A percentile compares a stretch with the other conserved stretches of the same genome.
phyloP scores from a whole-genome alignment of 2,797 vertebrate species.

The Catharus ustulatus region DNA sequence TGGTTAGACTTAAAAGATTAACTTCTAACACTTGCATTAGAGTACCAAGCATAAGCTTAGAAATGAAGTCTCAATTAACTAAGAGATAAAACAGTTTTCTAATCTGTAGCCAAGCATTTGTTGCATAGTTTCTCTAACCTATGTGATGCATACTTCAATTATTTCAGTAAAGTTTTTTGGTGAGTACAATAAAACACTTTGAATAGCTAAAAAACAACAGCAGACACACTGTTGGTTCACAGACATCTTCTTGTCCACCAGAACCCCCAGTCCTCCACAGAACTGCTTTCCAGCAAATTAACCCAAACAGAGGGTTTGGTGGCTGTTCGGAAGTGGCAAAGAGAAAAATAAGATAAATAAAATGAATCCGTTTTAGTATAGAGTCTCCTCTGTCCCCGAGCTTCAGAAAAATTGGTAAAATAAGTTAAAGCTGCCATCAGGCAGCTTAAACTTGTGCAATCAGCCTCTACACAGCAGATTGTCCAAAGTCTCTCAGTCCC shows the following conservation, averaged over 20 bases:
- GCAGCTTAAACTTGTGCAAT: slow-evolving; percentile 17
- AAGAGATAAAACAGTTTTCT: neutral
- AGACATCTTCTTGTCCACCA: neutral
- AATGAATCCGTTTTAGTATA: neutral
- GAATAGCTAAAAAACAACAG: neutral
- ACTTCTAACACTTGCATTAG: slow-evolving; percentile 9
- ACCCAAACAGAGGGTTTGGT: neutral
- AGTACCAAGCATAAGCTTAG: neutral
- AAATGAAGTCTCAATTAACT: slow-evolving; percentile 6
- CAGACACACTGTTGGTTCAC: neutral
- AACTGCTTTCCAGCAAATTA: neutral
- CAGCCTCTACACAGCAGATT: neutral
- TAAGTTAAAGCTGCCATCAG: neutral
- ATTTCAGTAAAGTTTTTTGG: neutral
- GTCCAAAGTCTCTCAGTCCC: slow-evolving; percentile 19
- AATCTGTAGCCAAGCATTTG: neutral
- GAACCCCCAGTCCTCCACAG: neutral
- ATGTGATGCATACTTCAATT: neutral
- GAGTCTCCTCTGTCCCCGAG: neutral
- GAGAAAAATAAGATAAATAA: neutral
- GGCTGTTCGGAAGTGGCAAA: neutral
- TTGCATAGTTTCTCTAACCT: neutral
- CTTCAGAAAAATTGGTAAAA: neutral
- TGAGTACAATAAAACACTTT: neutral
- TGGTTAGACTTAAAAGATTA: slow-evolving; percentile 33